Conservation (phyloP, 2,888 invertebrate species). For the Volucella inflata region DNA sequence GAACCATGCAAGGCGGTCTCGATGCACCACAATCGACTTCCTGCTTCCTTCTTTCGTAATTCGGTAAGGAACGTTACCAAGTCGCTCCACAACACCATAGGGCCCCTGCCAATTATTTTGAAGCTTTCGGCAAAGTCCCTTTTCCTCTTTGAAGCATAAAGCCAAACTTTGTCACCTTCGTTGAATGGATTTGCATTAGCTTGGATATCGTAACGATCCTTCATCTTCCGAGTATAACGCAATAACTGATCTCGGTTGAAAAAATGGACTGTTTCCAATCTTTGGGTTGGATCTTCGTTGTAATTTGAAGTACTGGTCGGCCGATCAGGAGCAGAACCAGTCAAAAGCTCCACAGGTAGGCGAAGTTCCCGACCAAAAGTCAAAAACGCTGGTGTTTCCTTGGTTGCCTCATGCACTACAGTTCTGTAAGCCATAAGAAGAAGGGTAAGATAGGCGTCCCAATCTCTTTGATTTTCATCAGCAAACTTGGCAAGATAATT, state of each 20-base stretch:
- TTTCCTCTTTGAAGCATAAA: slow-evolving; percentile 27
- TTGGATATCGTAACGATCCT: slow-evolving; percentile 11
- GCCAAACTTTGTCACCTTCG: slow-evolving; percentile 19
- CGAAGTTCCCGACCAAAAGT: slow-evolving; percentile 23
- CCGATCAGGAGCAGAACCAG: background rate
- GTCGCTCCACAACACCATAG: no score
- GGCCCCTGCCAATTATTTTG: background rate
- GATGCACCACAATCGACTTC: no score
- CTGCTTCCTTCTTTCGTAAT: no score
- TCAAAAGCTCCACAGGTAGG: slow-evolving; percentile 1
- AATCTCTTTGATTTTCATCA: slow-evolving; percentile 23
- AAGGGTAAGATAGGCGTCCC: slow-evolving; percentile 18
- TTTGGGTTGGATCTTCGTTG: background rate
- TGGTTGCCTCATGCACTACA: slow-evolving; percentile 2
- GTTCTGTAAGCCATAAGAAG: slow-evolving; percentile 21
- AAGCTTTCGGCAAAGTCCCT: slow-evolving; percentile 12
- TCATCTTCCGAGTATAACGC: slow-evolving; percentile 13
- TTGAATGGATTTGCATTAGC: slow-evolving; percentile 7
- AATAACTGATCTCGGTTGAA: background rate
- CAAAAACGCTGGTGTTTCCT: slow-evolving; percentile 31
- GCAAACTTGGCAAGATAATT: background rate
- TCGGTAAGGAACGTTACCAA: no score
- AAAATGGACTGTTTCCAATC: no score
- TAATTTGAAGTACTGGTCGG: background rate
- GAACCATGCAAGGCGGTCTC: background rate